phyloP scores from a whole-genome alignment of 2,888 invertebrate species.

The Aleiodes alternator region DNA sequence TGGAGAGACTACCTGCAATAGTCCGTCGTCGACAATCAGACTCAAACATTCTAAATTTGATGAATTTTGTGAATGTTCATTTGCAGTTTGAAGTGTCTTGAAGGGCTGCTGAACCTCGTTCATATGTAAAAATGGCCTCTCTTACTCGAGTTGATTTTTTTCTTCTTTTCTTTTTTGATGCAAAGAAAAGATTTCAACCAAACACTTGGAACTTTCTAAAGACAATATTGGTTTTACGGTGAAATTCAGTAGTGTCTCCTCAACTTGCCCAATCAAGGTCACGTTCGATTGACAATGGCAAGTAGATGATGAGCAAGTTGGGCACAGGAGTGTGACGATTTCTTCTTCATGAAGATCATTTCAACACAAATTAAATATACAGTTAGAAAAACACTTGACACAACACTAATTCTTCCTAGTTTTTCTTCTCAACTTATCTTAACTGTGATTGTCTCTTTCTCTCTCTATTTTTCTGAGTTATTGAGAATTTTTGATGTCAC shows the following conservation, averaged over 20 bases:
- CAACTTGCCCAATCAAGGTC: slow-evolving; percentile 39
- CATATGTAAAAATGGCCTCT: slow-evolving; percentile 63
- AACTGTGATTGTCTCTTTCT: too few relatives aligned
- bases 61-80: slow-evolving; percentile 41
- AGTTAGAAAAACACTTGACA: too few relatives aligned
- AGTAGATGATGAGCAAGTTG: slow-evolving; percentile 1
- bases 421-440: too few relatives aligned
- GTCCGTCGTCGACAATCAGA: slow-evolving; percentile 68
- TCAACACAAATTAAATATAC: too few relatives aligned
- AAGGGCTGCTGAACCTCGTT: slow-evolving; percentile 68
- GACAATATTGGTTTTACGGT: slow-evolving; percentile 49
- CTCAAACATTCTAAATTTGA: slow-evolving; percentile 71
- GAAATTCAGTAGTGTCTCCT: slow-evolving; percentile 34
- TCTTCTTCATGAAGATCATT: too few relatives aligned
- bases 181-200: slow-evolving; percentile 37
- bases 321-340: too few relatives aligned
- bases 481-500: too few relatives aligned
- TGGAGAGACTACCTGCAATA: slow-evolving; percentile 51
- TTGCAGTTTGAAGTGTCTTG: slow-evolving; percentile 61
- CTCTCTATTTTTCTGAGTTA: too few relatives aligned
- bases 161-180: background rate
- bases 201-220: slow-evolving; percentile 49
- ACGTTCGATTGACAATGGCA: slow-evolving; percentile 17
- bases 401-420: too few relatives aligned
- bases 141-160: slow-evolving; percentile 20